Conservation (phyloP, 2,888 invertebrate species). For the Meandrusa payeni region DNA sequence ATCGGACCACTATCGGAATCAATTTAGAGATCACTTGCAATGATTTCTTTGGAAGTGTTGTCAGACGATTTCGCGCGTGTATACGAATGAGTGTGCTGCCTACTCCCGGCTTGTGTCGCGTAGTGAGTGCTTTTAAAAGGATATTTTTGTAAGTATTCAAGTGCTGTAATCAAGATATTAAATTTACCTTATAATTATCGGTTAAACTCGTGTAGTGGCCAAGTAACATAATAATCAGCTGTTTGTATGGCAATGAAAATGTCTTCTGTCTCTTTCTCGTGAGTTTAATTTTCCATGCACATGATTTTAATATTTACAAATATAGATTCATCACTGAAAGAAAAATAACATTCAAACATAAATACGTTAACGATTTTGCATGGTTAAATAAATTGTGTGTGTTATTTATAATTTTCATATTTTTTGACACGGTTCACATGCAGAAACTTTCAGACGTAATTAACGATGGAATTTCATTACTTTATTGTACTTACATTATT, state of each 20-base stretch:
- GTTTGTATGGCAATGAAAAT: not conserved
- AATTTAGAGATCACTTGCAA: conserved; percentile 11
- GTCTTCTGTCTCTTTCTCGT: conserved; percentile 16
- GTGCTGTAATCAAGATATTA: not conserved
- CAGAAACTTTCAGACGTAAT: too few relatives aligned
- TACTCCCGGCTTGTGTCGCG: conserved; percentile 1
- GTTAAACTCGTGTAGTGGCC: too few relatives aligned
- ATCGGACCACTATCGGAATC: conserved; percentile 22
- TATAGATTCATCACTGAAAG: too few relatives aligned
- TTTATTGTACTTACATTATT: too few relatives aligned
- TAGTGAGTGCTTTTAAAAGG: conserved; percentile 10
- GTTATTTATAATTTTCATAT: too few relatives aligned
- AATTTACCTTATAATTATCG: not conserved
- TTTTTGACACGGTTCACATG: too few relatives aligned
- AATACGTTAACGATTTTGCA: too few relatives aligned
- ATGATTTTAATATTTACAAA: too few relatives aligned
- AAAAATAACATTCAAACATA: too few relatives aligned
- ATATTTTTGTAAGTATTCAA: conserved; percentile 7
- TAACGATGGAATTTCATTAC: too few relatives aligned
- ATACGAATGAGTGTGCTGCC: not conserved
- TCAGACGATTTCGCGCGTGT: conserved; percentile 6
- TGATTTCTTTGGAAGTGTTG: conserved; percentile 8
- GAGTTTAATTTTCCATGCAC: too few relatives aligned
- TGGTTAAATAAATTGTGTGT: too few relatives aligned
- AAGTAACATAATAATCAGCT: not conserved